Conservation (phyloP, 2,888 invertebrate genomes). For the Sericinus montela region DNA sequence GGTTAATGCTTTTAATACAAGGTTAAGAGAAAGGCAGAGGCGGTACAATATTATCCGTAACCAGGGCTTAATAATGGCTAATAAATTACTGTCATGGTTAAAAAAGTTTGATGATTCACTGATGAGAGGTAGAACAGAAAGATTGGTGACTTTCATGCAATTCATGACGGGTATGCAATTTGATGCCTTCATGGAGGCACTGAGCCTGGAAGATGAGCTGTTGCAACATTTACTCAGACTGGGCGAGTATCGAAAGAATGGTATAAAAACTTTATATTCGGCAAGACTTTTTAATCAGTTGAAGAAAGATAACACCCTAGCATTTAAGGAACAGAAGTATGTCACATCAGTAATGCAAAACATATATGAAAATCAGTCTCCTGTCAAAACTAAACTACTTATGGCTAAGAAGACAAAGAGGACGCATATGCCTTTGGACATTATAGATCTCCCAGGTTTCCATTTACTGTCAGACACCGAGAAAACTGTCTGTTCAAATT, state of each 20-base stretch:
- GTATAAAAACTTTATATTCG: conserved; percentile 82
- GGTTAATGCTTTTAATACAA: conserved; percentile 86
- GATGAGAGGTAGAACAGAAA: conserved; percentile 75
- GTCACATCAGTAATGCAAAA: conserved; percentile 51
- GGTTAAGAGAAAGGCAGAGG: conserved; percentile 85
- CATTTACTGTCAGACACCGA: conserved; percentile 85
- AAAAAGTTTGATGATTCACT: conserved; percentile 84
- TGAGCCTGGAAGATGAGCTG: conserved; percentile 85
- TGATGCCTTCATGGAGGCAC: conserved; percentile 87
- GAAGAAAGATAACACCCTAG: conserved; percentile 78
- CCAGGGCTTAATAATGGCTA: conserved; percentile 88
- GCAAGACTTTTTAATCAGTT: conserved; percentile 83
- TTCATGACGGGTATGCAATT: conserved; percentile 85
- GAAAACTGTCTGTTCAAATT: conserved; percentile 86
- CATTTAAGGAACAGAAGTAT: conserved; percentile 68
- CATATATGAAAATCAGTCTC: conserved; percentile 56
- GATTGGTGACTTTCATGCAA: conserved; percentile 86
- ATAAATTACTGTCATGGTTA: conserved; percentile 84
- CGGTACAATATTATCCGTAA: conserved; percentile 85
- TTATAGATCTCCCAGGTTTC: conserved; percentile 87
- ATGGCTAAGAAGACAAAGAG: conserved; percentile 48
- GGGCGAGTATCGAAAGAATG: conserved; percentile 83
- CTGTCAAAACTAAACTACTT: conserved; percentile 38
- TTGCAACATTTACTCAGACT: conserved; percentile 80
- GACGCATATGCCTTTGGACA: conserved; percentile 74